Conservation (phyloP, 1,140 invertebrate genomes). For the Tetramorium alpestre region DNA sequence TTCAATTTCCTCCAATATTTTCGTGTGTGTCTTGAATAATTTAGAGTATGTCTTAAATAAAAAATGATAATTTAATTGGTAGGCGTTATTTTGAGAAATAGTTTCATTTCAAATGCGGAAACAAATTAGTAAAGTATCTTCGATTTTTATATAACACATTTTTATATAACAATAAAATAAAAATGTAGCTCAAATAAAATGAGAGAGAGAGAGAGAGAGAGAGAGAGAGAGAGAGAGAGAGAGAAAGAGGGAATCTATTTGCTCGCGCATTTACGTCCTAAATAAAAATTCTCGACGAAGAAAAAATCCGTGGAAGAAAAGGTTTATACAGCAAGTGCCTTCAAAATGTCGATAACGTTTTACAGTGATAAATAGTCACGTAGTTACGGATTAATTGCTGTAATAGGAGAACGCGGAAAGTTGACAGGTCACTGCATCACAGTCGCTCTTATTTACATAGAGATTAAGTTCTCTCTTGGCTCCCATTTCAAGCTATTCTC, state of each 20-base stretch:
- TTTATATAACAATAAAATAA: neutral
- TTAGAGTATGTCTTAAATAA: no score
- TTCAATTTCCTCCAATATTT: neutral
- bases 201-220: no score
- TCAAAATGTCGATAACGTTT: neutral
- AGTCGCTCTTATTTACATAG: conserved; percentile 22
- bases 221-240: no score
- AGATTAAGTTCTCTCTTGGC: neutral
- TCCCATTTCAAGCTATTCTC: neutral
- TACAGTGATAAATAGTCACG: conserved; percentile 33
- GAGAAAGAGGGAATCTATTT: neutral
- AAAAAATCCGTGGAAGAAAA: neutral
- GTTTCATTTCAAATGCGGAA: neutral
- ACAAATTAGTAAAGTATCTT: neutral
- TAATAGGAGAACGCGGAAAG: conserved; percentile 23
- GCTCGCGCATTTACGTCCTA: neutral
- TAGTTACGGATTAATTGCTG: conserved; percentile 10
- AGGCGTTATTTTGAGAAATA: neutral
- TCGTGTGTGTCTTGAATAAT: neutral
- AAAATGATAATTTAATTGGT: no score
- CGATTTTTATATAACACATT: no score
- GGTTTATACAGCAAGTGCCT: neutral
- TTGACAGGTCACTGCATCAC: conserved; percentile 9
- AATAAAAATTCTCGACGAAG: neutral
- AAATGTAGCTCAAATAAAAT: neutral